Conservation (phyloP, 1,140 invertebrate species). For the Mercenaria mercenaria region DNA sequence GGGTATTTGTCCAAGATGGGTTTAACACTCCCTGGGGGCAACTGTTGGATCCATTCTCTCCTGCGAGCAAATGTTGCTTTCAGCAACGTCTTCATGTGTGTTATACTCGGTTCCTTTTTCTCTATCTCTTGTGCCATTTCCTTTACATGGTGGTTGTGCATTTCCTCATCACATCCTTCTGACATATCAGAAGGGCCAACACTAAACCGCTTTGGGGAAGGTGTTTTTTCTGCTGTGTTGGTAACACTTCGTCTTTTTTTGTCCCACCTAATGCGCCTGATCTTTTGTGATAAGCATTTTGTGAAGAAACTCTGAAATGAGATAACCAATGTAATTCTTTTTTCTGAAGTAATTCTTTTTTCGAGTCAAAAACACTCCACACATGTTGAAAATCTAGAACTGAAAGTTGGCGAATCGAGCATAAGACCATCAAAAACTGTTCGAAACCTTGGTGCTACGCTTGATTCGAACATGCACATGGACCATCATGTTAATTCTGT, state of each 20-base stretch:
- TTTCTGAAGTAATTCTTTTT: too few relatives aligned
- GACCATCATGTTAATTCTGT: too few relatives aligned
- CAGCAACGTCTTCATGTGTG: not conserved
- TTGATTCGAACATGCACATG: too few relatives aligned
- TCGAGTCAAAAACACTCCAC: too few relatives aligned
- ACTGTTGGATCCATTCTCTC: not conserved
- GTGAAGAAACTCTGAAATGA: not conserved
- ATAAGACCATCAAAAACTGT: too few relatives aligned
- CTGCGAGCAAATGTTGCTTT: not conserved
- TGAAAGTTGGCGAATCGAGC: too few relatives aligned
- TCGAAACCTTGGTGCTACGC: too few relatives aligned
- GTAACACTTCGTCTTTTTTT: not conserved
- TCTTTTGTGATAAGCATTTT: not conserved
- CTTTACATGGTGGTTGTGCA: not conserved
- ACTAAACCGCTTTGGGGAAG: not conserved
- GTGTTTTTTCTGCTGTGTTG: not conserved
- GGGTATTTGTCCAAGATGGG: not conserved
- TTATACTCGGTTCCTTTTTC: not conserved
- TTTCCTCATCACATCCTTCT: not conserved
- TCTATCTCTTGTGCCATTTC: not conserved
- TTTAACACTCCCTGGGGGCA: not conserved
- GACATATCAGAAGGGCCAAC: not conserved
- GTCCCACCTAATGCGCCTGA: not conserved
- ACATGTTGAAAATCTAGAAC: too few relatives aligned
- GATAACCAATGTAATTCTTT: not conserved